Conservation (phyloP, 2,113 vertebrate genomes). For the Vicugna pacos region DNA sequence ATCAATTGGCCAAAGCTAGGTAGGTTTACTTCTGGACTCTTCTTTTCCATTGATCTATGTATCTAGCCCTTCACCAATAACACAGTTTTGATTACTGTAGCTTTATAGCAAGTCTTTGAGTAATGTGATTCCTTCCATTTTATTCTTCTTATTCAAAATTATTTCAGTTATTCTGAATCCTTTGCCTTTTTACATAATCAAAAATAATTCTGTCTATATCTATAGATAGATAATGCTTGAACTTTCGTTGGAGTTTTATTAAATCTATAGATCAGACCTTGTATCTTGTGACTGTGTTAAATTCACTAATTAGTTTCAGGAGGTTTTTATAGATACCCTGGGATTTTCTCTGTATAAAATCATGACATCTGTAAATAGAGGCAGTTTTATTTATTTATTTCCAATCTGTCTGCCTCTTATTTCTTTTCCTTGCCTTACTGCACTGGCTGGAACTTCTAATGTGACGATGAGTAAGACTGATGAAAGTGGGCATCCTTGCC, state of each 20-base stretch:
- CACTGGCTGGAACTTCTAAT: background rate
- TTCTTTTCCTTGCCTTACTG: background rate
- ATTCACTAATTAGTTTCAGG: background rate
- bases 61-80: background rate
- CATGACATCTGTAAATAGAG: background rate
- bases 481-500: background rate
- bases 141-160: slow-evolving; percentile 1
- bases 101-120: background rate
- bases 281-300: background rate
- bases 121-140: background rate
- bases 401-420: background rate
- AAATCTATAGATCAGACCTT: background rate
- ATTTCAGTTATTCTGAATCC: background rate
- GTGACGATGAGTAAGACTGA: background rate
- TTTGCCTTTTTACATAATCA: background rate
- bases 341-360: background rate
- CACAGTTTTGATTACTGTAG: background rate
- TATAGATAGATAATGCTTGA: background rate
- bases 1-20: background rate
- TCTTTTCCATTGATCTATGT: background rate
- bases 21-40: background rate
- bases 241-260: background rate
- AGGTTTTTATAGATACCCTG: background rate
- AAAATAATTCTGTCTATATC: background rate
- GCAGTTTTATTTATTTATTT: background rate